phyloP scores from a whole-genome alignment of 2,888 invertebrate genomes.

The Platycheirus albimanus region DNA sequence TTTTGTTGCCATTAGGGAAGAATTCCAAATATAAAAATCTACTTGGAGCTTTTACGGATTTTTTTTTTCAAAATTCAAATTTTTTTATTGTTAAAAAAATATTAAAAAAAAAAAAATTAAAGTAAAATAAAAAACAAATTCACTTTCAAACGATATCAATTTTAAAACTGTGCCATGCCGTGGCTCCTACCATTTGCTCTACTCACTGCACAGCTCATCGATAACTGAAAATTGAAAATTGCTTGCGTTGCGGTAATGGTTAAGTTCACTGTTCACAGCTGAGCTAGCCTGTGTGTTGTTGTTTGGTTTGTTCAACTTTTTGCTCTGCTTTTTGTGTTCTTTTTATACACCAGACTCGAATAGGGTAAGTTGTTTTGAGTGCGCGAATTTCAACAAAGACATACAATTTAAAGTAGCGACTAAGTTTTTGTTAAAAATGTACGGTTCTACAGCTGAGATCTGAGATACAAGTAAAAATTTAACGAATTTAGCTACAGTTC shows the following conservation, averaged over 20 bases:
- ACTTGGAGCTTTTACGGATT: background rate
- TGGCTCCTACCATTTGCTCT: slow-evolving; percentile 54
- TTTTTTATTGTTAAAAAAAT: background rate
- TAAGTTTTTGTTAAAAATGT: too few species aligned
- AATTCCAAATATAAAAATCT: slow-evolving; percentile 1
- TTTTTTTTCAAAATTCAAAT: background rate
- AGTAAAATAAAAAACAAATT: background rate
- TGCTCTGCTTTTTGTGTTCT: slow-evolving; percentile 21
- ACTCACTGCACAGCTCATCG: slow-evolving; percentile 54
- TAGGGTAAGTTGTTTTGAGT: slow-evolving; percentile 9
- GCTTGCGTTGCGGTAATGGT: slow-evolving; percentile 27
- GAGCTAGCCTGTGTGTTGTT: slow-evolving; percentile 41
- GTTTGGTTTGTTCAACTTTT: slow-evolving; percentile 26
- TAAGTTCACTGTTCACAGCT: slow-evolving; percentile 49
- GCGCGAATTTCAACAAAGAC: too few species aligned
- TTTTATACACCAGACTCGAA: slow-evolving; percentile 2
- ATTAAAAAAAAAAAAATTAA: slow-evolving; percentile 6
- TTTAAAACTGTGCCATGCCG: slow-evolving; percentile 28
- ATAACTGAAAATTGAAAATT: slow-evolving; percentile 60
- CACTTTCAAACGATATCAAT: slow-evolving; percentile 38
- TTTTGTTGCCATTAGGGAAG: slow-evolving; percentile 11
- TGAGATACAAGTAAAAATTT: too few species aligned
- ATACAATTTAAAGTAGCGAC: too few species aligned
- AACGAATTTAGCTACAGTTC: too few species aligned
- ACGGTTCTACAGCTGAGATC: too few species aligned